phyloP scores from a whole-genome alignment of 1,140 invertebrate species.

The Zelostemma sp. region DNA sequence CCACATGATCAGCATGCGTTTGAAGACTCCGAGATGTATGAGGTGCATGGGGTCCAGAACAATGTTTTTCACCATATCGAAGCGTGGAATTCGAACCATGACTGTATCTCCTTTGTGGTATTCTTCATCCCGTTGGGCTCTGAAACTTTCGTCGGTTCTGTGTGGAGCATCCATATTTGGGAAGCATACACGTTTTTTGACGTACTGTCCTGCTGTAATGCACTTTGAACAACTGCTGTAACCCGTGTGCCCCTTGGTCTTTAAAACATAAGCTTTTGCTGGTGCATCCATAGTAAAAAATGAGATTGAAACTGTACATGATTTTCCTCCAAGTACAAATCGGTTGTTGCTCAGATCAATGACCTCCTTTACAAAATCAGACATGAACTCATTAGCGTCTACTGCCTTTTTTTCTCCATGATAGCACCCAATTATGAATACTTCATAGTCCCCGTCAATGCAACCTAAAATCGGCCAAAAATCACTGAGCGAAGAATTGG shows the following conservation, averaged over 20 bases:
- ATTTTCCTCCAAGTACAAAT: constrained; percentile 5
- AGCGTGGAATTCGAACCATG: constrained; percentile 11
- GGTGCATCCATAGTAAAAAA: constrained; percentile 38
- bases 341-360: neutral
- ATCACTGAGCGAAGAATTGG: constrained; percentile 8
- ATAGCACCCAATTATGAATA: constrained; percentile 42
- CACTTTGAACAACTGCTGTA: constrained; percentile 35
- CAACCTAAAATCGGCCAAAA: constrained; percentile 51
- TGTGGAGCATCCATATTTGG: neutral
- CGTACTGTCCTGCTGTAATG: constrained; percentile 5
- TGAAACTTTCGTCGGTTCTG: constrained; percentile 12
- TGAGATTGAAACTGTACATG: constrained; percentile 15
- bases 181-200: constrained; percentile 13
- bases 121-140: constrained; percentile 1
- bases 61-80: constrained; percentile 9
- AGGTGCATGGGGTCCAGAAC: constrained; percentile 16
- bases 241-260: constrained; percentile 19
- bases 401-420: constrained; percentile 32
- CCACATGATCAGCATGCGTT: neutral
- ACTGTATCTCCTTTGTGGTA: neutral
- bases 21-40: neutral
- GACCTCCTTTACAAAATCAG: constrained; percentile 38
- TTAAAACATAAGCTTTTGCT: constrained; percentile 35
- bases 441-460: constrained; percentile 12
- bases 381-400: constrained; percentile 28